phyloP scores from a whole-genome alignment of 2,797 vertebrate genomes.

The Erethizon dorsatum region DNA sequence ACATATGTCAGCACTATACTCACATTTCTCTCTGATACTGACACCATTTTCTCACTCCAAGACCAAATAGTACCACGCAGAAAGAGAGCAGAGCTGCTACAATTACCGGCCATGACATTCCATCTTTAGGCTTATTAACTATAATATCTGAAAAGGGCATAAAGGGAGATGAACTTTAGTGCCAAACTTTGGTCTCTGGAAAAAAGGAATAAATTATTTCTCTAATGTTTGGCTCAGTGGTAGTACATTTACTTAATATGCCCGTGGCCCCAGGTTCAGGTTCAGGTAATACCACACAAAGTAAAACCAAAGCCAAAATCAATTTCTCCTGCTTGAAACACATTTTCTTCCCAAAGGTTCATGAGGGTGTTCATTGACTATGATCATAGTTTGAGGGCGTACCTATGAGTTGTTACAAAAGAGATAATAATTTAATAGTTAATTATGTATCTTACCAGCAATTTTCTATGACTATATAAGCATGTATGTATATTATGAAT shows the following conservation, averaged over 20 bases:
- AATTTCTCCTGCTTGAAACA: background rate
- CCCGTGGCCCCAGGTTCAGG: too few relatives aligned
- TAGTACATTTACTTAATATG: background rate
- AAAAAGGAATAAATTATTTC: background rate
- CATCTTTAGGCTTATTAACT: background rate
- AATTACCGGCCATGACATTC: slow-evolving; percentile 83
- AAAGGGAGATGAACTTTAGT: background rate
- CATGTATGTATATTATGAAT: background rate
- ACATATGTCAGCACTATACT: slow-evolving; percentile 71
- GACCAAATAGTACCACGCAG: slow-evolving; percentile 76
- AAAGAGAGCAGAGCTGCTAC: slow-evolving; percentile 83
- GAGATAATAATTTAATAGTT: background rate
- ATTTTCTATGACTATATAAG: background rate
- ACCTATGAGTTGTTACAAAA: background rate
- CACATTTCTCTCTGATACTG: slow-evolving; percentile 89
- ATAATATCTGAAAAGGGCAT: slow-evolving; percentile 20
- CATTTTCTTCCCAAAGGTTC: background rate
- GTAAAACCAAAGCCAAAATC: background rate
- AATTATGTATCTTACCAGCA: background rate
- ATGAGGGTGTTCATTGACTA: background rate
- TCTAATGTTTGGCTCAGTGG: background rate
- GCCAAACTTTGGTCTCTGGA: background rate
- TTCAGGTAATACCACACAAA: background rate
- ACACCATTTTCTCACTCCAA: slow-evolving; percentile 88
- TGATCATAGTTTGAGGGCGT: background rate